Conservation (phyloP, 2,888 invertebrate genomes). For the Belgica antarctica region DNA sequence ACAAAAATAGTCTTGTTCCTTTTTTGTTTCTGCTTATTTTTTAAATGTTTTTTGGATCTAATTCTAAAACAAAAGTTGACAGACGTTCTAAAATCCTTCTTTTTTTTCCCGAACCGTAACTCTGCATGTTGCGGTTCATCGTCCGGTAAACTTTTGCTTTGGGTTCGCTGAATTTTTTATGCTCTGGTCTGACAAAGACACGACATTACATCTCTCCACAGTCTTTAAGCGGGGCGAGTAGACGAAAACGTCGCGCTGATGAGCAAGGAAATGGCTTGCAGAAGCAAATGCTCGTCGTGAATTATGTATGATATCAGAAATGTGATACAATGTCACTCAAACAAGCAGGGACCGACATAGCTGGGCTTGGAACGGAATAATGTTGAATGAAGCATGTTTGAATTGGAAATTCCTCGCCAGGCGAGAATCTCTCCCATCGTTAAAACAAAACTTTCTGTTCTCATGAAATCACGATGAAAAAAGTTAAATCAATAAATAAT, state of each 20-base stretch:
- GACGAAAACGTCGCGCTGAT: no score
- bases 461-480: constrained; percentile 3
- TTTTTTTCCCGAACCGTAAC: no score
- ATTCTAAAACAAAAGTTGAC: no score
- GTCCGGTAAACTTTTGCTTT: not conserved
- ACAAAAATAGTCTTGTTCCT: no score
- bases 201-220: not conserved
- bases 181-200: not conserved
- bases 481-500: constrained; percentile 17
- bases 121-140: no score
- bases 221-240: not conserved
- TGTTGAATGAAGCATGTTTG: no score
- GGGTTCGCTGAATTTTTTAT: constrained; percentile 6
- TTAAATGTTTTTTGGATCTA: no score
- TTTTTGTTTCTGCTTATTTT: no score
- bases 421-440: no score
- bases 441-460: not conserved
- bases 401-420: no score
- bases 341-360: not conserved
- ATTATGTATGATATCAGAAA: not conserved
- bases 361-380: no score
- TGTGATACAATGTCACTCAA: not conserved
- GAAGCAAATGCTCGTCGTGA: not conserved
- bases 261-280: not conserved
- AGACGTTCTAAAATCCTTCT: no score